phyloP scores from a whole-genome alignment of 2,888 invertebrate genomes.

The Lampropteryx suffumata region DNA sequence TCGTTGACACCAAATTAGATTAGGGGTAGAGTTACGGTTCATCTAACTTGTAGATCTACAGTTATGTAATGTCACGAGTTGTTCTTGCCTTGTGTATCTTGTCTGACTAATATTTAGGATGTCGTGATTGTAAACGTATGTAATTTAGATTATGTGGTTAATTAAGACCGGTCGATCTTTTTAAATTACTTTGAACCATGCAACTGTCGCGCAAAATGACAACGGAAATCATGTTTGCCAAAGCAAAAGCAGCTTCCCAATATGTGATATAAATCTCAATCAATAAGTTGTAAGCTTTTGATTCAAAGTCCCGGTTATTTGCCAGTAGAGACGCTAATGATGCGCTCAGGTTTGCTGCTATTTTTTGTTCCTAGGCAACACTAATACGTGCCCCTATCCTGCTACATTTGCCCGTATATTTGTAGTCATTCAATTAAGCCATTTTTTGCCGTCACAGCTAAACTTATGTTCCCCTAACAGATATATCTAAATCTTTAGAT shows the following conservation, averaged over 20 bases:
- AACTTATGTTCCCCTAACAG: too few species aligned
- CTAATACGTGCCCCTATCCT: too few species aligned
- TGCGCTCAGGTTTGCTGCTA: too few species aligned
- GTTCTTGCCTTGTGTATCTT: constrained; percentile 39
- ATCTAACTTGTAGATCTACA: constrained; percentile 19
- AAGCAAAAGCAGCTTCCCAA: neutral
- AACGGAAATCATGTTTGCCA: neutral
- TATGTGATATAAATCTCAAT: too few species aligned
- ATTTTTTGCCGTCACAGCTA: too few species aligned
- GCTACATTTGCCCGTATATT: too few species aligned
- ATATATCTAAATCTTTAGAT: constrained; percentile 9
- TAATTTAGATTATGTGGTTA: constrained; percentile 16
- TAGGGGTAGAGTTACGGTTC: constrained; percentile 37
- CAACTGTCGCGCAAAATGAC: neutral
- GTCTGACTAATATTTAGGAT: constrained; percentile 26
- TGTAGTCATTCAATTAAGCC: too few species aligned
- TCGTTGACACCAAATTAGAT: constrained; percentile 43
- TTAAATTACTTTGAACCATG: neutral
- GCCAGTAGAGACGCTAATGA: too few species aligned
- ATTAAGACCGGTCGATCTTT: constrained; percentile 8
- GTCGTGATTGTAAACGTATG: constrained; percentile 9
- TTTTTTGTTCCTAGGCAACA: too few species aligned
- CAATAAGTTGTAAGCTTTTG: too few species aligned
- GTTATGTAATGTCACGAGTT: constrained; percentile 28
- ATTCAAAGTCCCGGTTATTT: too few species aligned